Base-by-base conservation (phyloP, 2,888 invertebrate genomes). In the Cistogaster globosa region DNA sequence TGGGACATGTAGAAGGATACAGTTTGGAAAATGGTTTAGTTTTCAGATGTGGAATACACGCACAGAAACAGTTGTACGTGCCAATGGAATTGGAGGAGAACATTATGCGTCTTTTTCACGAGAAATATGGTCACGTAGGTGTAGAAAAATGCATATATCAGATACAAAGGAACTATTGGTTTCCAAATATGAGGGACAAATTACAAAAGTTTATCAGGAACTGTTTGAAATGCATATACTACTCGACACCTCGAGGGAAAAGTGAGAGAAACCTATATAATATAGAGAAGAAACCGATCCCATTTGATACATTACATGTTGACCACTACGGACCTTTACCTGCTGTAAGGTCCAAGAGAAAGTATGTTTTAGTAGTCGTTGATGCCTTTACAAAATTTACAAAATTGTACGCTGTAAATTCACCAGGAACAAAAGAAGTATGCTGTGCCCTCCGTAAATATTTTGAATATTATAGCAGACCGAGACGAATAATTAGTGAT, bases 101-200 rank as follows among this genome's bases (percentile, higher is more conserved):
- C 16, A 58, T 71, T 20, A 77, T 89, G 88, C 63, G 84, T 85
- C 18, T 80, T 79, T 82, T 85, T 88, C 58, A 88, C 82, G 88
- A 76, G 86, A 86, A 71, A 87, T 86, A 85, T 76, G 83, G 86
- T 67, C 87, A 72, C 79, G 88, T 79, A 75, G 86, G 86, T 83
- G 89, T 87, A 42, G 89, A 90, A 11, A 86, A 89, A 22, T 90
- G 90, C 90, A 89, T 89, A 81, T 67, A 89, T 16, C 62, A 79
- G 20, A 65, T 87, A 16, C 42, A 71, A 14, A 71, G 1, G 20
- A 22, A 45, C 12, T 58, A 71, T 20, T 71, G 71, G 71, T 71
- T 71, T n/a, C 58, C 58, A n/a, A 58, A 71, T 60, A 87, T 72
- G 26, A 26, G 26, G 26, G 26, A 26, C 48, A 48, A 48, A 48